Evolutionary conservation across 2,797 vertebrate genomes (phyloP), one percentile per base, ranked within the genome.

Genomic region (Paramormyrops hopkinsi): DNA sequence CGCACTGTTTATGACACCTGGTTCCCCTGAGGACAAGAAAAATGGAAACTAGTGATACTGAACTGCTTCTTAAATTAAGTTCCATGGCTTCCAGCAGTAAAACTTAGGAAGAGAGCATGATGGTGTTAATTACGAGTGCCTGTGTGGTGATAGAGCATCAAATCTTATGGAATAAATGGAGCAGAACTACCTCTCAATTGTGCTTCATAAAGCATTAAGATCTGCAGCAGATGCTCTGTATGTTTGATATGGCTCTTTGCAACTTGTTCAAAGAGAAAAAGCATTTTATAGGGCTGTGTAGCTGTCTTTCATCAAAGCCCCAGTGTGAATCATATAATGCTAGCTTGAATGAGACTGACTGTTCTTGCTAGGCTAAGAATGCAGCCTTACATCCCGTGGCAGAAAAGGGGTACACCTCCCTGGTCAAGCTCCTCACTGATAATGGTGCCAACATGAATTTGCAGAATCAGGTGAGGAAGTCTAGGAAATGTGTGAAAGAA

Each of bases 371-470:
- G 98, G 92, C 90, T 91, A 94, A 92, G 8, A 91, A 89, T 89
- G 95, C 91, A 17, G 94, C 95, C 89, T 94, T 98, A 90, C 97
- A 98, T 90, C 91, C 93, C 50, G 96, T 96, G 51, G 91, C 96
- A 89, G 94, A 94, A 93, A 96, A 94, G 87, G 97, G 97, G 22
- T 93, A 97, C 44, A 82, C 92, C 0, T 91, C 95, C 48, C 91
- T 99, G 46, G 95, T 97, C 46, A 94, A 92, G 44, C 94, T 97
- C 89, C 97, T 99, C 90, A 93, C 97, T 88, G 88, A 91, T 65
- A 94, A 95, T 91, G 93, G 96, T 0, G 91, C 96, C 88, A 88
- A 96, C 46, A 92, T 95, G 7, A 95, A 95, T 90, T 91, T 93
- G 90, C 95, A 96, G 90, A 93, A 96, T 1, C 90, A 97, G 94